Evolutionary conservation across 2,888 invertebrate genomes (phyloP).

Genomic region (Ophioninae sp.): DNA sequence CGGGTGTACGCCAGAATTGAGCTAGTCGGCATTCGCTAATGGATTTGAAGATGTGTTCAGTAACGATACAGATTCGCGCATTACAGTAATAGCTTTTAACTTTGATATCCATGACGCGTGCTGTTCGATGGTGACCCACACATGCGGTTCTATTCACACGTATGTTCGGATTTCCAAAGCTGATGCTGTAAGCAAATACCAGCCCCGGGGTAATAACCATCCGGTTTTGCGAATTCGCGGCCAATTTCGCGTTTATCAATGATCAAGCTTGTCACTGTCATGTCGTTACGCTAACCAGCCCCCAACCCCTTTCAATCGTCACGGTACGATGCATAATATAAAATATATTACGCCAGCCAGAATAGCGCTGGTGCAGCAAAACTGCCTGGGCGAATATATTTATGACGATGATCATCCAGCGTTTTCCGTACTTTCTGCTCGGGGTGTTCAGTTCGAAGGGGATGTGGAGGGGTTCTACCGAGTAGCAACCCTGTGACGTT

Average conservation of each 20-base stretch:
- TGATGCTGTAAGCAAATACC: constrained; percentile 33
- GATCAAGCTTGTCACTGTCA: constrained; percentile 51
- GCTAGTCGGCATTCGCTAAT: neutral
- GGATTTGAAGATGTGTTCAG: neutral
- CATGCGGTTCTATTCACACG: neutral
- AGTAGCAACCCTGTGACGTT: neutral
- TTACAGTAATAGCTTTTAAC: constrained; percentile 34
- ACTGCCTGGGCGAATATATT: neutral
- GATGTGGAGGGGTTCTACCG: neutral
- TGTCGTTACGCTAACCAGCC: constrained; percentile 5
- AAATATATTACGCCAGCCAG: constrained; percentile 36
- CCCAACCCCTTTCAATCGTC: constrained; percentile 26
- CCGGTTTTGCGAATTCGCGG: constrained; percentile 23
- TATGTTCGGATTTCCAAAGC: constrained; percentile 22
- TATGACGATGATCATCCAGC: constrained; percentile 16
- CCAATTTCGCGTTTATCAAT: constrained; percentile 54
- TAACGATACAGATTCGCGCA: neutral
- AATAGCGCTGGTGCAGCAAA: constrained; percentile 7
- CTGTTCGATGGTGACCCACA: constrained; percentile 3
- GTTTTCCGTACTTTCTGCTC: neutral
- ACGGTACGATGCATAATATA: constrained; percentile 29
- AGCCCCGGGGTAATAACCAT: neutral
- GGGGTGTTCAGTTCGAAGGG: neutral
- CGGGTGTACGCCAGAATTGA: neutral
- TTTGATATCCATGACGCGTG: constrained; percentile 43